These are phyloP conservation scores for Coregonus clupeaformis DNA, from an alignment of 2,113 vertebrate species.

Conservation along the genomic window DNA sequence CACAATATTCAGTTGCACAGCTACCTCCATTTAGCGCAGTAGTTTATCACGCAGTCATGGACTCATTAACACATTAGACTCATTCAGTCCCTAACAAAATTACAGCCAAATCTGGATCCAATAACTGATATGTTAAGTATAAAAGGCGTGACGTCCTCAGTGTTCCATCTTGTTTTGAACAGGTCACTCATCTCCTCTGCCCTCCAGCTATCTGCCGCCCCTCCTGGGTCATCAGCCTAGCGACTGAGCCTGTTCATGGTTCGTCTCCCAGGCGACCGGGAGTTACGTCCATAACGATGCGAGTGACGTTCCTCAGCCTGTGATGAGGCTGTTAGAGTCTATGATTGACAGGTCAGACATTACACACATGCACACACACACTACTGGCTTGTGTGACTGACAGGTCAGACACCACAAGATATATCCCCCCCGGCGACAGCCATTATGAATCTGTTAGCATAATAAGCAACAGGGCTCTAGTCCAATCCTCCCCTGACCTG, in stretches of 20 bases:
- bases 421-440: background rate
- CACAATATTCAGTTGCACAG: background rate
- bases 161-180: slow-evolving; percentile 4
- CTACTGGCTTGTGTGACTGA: slow-evolving; percentile 28
- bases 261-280: background rate
- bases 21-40: background rate
- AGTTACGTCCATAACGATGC: background rate
- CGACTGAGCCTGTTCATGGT: slow-evolving; percentile 2
- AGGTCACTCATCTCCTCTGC: slow-evolving; percentile 8
- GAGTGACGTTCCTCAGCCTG: slow-evolving; percentile 22
- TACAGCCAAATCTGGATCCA: background rate
- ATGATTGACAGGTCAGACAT: slow-evolving; percentile 29
- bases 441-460: slow-evolving; percentile 25
- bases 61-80: background rate
- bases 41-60: background rate
- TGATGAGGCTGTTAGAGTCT: background rate
- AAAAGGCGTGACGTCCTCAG: background rate
- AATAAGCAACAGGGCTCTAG: slow-evolving; percentile 11
- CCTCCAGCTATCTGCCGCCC: slow-evolving; percentile 4
- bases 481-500: slow-evolving; percentile 4
- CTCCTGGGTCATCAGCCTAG: slow-evolving; percentile 12
- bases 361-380: too few relatives aligned
- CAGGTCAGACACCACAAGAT: slow-evolving; percentile 19
- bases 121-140: background rate
- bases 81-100: background rate